Evolutionary conservation across 1,140 invertebrate species (phyloP).

Genomic region (Drosophila setifemur): DNA sequence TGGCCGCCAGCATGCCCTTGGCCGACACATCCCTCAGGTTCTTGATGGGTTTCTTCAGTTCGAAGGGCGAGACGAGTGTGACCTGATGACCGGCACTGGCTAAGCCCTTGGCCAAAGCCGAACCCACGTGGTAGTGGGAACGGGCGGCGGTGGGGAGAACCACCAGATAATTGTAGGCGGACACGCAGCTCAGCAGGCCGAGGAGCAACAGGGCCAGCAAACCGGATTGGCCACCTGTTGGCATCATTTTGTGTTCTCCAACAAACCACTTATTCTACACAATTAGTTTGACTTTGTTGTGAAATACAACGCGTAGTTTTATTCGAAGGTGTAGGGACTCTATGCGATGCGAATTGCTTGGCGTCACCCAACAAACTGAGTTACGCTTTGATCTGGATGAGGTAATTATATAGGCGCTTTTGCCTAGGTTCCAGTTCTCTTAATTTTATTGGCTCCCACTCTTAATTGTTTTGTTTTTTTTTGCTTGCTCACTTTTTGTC

Average conservation of each 20-base stretch:
- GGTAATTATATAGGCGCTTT: constrained; percentile 40
- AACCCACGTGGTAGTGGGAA: constrained; percentile 85
- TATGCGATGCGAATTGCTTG: constrained; percentile 2
- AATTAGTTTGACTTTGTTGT: constrained; percentile 5
- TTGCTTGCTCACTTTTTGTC: neutral
- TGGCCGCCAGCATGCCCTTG: constrained; percentile 23
- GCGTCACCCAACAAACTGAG: constrained; percentile 29
- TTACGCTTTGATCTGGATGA: neutral
- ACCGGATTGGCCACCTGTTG: constrained; percentile 35
- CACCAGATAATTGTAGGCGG: constrained; percentile 73
- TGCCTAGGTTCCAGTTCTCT: constrained; percentile 1
- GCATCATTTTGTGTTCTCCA: constrained; percentile 11
- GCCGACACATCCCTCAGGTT: constrained; percentile 84
- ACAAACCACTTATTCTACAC: neutral
- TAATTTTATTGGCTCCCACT: neutral
- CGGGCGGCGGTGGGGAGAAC: constrained; percentile 83
- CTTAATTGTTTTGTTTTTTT: neutral
- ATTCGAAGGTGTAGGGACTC: no score
- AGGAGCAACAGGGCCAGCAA: constrained; percentile 34
- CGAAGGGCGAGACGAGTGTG: constrained; percentile 84
- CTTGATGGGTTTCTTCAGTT: constrained; percentile 81
- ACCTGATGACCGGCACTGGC: constrained; percentile 84
- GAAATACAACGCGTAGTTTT: no score
- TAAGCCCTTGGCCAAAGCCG: constrained; percentile 84
- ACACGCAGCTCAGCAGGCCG: constrained; percentile 49